Evolutionary conservation across 2,888 invertebrate genomes (phyloP).

Genomic region (Xanthia togata): DNA sequence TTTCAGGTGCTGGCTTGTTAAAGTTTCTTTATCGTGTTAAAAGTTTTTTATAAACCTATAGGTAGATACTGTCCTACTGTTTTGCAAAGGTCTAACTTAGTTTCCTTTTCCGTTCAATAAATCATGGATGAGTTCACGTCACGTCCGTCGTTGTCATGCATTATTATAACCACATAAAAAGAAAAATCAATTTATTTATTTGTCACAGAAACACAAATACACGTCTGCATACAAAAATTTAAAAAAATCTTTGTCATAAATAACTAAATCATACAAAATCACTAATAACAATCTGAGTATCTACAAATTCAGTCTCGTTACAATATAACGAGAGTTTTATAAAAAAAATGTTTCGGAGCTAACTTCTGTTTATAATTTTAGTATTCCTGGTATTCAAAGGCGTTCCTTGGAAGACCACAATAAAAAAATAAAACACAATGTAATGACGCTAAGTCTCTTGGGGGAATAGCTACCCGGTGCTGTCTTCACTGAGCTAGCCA

Average conservation of each 20-base stretch:
- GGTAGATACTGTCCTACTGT: background rate
- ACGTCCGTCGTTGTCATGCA: too few relatives aligned
- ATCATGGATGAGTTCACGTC: background rate
- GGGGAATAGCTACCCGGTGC: constrained; percentile 27
- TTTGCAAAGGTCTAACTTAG: background rate
- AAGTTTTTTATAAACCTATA: background rate
- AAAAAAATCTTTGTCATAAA: background rate
- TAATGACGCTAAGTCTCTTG: constrained; percentile 48
- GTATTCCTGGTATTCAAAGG: constrained; percentile 30
- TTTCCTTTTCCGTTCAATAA: background rate
- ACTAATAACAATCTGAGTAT: background rate
- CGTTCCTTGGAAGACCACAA: constrained; percentile 25
- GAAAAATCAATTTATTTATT: background rate
- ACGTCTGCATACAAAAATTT: background rate
- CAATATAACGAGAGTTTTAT: background rate
- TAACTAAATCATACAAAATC: background rate
- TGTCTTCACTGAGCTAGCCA: constrained; percentile 25
- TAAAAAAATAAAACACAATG: constrained; percentile 49
- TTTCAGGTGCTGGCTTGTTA: background rate
- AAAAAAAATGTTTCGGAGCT: background rate
- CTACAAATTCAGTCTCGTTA: background rate
- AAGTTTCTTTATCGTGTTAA: background rate
- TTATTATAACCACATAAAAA: background rate
- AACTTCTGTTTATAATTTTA: constrained; percentile 30
- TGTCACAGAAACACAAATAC: background rate